These are phyloP conservation scores for Zaprionus lineosus DNA, from an alignment of 2,888 invertebrate species.

Conservation along the genomic window DNA sequence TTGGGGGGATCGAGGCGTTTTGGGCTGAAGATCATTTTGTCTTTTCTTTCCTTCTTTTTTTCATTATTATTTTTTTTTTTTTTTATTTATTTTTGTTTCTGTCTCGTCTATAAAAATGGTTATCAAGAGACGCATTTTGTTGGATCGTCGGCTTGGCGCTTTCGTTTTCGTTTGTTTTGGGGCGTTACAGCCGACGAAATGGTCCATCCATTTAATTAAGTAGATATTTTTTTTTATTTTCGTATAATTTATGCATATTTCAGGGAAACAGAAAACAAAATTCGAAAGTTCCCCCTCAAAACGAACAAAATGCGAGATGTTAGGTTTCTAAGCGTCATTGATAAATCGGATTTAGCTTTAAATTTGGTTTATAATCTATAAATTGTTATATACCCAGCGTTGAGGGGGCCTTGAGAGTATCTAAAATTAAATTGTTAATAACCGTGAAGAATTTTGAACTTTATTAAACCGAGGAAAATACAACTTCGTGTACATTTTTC, in stretches of 20 bases:
- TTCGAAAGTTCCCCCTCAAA: conserved; percentile 46
- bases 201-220: conserved; percentile 60
- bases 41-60: conserved; percentile 22
- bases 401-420: not conserved
- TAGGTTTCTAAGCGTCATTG: conserved; percentile 37
- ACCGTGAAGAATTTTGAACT: conserved; percentile 1
- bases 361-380: no score
- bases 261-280: conserved; percentile 5
- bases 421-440: not conserved
- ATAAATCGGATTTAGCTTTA: conserved; percentile 13
- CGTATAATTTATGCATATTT: conserved; percentile 55
- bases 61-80: conserved; percentile 35
- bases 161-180: conserved; percentile 67
- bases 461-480: no score
- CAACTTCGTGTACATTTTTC: no score
- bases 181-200: conserved; percentile 45
- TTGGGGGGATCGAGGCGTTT: conserved; percentile 26
- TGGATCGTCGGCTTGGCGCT: conserved; percentile 35
- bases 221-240: conserved; percentile 49
- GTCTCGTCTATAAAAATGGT: conserved; percentile 20
- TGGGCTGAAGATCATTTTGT: conserved; percentile 12
- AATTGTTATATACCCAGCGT: conserved; percentile 24
- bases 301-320: conserved; percentile 24
- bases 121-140: not conserved
- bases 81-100: conserved; percentile 36